A percentile compares a stretch with the other conserved stretches of the same genome.
Conservation (phyloP, 1,140 invertebrate genomes). For the Zophobas morio region DNA sequence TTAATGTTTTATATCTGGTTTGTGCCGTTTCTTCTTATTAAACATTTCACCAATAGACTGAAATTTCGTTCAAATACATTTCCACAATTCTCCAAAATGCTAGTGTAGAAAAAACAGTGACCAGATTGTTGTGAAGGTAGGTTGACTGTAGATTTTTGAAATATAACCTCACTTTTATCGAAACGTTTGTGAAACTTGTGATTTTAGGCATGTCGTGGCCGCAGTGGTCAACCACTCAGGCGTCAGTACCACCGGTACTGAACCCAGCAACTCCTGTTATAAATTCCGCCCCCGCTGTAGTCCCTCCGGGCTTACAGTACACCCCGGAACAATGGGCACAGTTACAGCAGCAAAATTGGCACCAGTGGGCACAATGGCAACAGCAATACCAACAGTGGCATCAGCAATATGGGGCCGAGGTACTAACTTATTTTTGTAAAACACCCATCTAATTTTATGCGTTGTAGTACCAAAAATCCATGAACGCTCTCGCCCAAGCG, state of each 20-base stretch:
- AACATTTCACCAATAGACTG: too few relatives aligned
- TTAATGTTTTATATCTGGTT: neutral
- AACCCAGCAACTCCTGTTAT: conserved; percentile 46
- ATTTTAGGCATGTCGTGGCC: conserved; percentile 62
- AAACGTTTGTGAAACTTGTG: neutral
- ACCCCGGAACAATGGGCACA: conserved; percentile 77
- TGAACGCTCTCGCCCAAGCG: conserved; percentile 66
- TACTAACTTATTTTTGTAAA: conserved; percentile 62
- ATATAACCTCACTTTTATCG: neutral
- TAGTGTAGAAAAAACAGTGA: neutral
- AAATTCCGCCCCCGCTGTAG: conserved; percentile 58
- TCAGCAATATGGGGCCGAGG: conserved; percentile 84
- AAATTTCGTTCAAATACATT: too few relatives aligned
- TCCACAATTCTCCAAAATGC: too few relatives aligned
- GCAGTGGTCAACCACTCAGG: conserved; percentile 50
- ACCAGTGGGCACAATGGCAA: conserved; percentile 88
- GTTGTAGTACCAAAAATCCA: conserved; percentile 66
- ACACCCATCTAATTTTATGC: neutral
- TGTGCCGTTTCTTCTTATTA: neutral
- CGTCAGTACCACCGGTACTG: conserved; percentile 34
- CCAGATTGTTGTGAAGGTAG: conserved; percentile 7
- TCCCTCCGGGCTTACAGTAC: conserved; percentile 73
- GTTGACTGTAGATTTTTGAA: conserved; percentile 1
- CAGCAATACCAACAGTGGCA: conserved; percentile 90
- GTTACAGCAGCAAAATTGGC: conserved; percentile 84